A percentile compares a stretch with the other conserved stretches of the same genome.
These are phyloP conservation scores for Semnopithecus entellus DNA, from an alignment of 2,113 vertebrate genomes.

Conservation along the genomic window DNA sequence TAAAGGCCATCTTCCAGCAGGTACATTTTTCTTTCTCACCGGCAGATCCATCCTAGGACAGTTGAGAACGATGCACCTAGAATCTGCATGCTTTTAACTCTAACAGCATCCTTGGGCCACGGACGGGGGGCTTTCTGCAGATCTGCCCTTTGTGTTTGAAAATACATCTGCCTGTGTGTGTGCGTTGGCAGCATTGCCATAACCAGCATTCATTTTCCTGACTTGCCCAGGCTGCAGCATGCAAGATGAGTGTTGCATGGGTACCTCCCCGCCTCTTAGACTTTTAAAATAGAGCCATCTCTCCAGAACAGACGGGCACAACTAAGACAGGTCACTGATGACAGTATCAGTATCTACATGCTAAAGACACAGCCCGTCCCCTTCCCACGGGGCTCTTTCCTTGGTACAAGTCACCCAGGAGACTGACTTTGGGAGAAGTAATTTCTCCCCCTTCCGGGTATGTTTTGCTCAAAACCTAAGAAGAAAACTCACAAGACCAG, in stretches of 20 bases:
- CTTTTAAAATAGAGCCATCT: not conserved
- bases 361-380: not conserved
- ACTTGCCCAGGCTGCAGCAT: rapidly evolving
- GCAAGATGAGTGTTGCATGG: not conserved
- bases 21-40: rapidly evolving
- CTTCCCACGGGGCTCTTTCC: not conserved
- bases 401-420: not conserved
- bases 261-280: rapidly evolving
- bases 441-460: rapidly evolving
- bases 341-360: not conserved
- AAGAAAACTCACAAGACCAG: not conserved
- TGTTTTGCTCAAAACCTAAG: not conserved
- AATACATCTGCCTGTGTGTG: rapidly evolving
- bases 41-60: not conserved
- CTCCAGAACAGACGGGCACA: not conserved
- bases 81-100: not conserved
- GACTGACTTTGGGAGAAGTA: not conserved
- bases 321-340: not conserved
- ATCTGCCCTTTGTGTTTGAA: not conserved
- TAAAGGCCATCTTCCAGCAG: rapidly evolving
- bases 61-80: not conserved
- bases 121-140: not conserved
- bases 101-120: rapidly evolving
- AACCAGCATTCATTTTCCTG: not conserved
- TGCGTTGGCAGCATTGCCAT: rapidly evolving